Conservation (phyloP, 2,888 invertebrate species). For the Agrotis exclamationis region DNA sequence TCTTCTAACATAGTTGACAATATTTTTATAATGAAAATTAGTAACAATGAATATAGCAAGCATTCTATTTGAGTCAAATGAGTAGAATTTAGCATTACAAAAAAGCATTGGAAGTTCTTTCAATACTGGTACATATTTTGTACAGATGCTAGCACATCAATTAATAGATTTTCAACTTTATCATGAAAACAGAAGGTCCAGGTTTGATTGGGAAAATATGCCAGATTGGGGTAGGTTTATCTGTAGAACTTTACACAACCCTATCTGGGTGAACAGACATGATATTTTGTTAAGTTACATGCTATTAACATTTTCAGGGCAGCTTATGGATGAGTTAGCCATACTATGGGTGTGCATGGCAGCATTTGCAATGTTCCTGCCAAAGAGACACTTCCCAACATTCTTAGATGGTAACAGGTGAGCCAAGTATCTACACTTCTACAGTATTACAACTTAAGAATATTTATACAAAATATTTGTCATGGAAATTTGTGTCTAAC, state of each 20-base stretch:
- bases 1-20: too few relatives aligned
- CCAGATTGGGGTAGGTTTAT: too few relatives aligned
- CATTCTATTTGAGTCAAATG: not conserved
- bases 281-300: not conserved
- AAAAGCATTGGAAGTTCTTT: too few relatives aligned
- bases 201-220: too few relatives aligned
- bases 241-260: too few relatives aligned
- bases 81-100: not conserved
- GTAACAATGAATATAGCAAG: too few relatives aligned
- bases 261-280: not conserved
- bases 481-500: too few relatives aligned
- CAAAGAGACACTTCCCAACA: slow-evolving; percentile 93
- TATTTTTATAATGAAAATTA: too few relatives aligned
- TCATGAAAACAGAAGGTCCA: too few relatives aligned
- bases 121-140: not conserved
- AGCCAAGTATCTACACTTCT: slow-evolving; percentile 59
- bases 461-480: too few relatives aligned
- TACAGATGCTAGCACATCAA: too few relatives aligned
- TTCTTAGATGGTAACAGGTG: slow-evolving; percentile 93
- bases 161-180: not conserved
- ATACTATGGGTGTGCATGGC: slow-evolving; percentile 96
- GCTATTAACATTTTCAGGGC: slow-evolving; percentile 88
- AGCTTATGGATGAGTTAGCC: slow-evolving; percentile 95
- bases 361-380: slow-evolving; percentile 94
- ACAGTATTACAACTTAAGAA: too few relatives aligned